A percentile compares a stretch with the other conserved stretches of the same genome.
These are phyloP conservation scores for Micromys minutus DNA, from an alignment of 2,113 vertebrate species.

Conservation along the genomic window DNA sequence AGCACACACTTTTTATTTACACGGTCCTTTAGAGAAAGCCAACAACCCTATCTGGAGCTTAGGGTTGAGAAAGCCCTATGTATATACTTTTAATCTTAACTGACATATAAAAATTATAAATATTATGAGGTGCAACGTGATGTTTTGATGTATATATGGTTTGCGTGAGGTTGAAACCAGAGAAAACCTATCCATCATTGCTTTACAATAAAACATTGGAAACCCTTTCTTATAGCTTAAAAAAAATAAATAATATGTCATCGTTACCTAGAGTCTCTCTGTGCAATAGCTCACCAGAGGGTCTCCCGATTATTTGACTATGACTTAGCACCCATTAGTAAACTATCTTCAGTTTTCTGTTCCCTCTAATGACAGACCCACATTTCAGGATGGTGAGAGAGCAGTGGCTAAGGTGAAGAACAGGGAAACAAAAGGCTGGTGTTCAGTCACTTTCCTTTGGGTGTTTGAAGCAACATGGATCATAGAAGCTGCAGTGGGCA, in stretches of 20 bases:
- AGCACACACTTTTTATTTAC: neutral
- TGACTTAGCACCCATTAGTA: neutral
- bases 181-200: neutral
- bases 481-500: neutral
- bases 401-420: neutral
- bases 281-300: neutral
- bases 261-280: neutral
- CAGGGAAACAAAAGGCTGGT: neutral
- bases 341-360: neutral
- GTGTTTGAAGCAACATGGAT: neutral
- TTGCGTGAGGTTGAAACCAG: neutral
- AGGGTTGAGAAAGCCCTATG: neutral
- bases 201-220: neutral
- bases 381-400: neutral
- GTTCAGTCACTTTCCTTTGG: neutral
- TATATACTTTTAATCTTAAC: neutral
- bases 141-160: neutral
- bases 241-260: neutral
- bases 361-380: neutral
- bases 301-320: neutral
- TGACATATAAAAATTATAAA: neutral
- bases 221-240: neutral
- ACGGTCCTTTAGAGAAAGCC: neutral
- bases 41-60: neutral
- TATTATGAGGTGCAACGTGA: neutral